Percentiles rank a stretch among this genome's conserved stretches.
Evolutionary conservation across 2,113 vertebrate genomes (phyloP).

Genomic region (Scomber scombrus): DNA sequence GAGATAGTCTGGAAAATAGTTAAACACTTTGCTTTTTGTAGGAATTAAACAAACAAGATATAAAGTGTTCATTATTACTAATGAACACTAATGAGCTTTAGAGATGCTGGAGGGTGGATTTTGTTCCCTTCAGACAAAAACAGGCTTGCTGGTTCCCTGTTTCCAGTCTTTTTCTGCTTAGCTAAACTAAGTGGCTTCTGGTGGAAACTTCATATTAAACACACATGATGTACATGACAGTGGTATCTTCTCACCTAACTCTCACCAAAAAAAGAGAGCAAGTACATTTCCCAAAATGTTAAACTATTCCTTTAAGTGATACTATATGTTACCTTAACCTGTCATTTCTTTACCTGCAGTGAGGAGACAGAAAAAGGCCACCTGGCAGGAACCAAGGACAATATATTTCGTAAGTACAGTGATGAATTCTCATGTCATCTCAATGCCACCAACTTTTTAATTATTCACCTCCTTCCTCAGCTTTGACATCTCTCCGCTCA

Average conservation of each 20-base stretch:
- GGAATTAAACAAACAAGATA: too few relatives aligned
- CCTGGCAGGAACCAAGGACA: slow-evolving; percentile 85
- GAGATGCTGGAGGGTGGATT: too few relatives aligned
- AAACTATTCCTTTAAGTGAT: neutral
- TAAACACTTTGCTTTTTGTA: neutral
- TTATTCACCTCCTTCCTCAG: slow-evolving; percentile 23
- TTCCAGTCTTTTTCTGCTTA: too few relatives aligned
- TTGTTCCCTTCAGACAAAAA: too few relatives aligned
- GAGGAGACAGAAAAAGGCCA: slow-evolving; percentile 87
- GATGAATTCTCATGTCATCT: slow-evolving; percentile 21
- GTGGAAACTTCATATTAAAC: too few relatives aligned
- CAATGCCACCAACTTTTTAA: slow-evolving; percentile 3
- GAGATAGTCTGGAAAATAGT: neutral
- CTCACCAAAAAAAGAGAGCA: neutral
- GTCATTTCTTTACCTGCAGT: slow-evolving; percentile 83
- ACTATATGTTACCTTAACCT: neutral
- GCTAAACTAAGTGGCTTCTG: too few relatives aligned
- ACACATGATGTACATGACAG: too few relatives aligned
- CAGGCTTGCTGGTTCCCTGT: too few relatives aligned
- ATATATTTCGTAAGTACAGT: slow-evolving; percentile 88
- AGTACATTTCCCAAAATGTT: neutral
- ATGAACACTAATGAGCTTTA: too few relatives aligned
- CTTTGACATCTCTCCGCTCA: slow-evolving; percentile 17
- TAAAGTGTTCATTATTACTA: neutral
- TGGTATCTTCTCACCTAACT: neutral